A percentile compares a stretch with the other conserved stretches of the same genome.
These are phyloP conservation scores for Ips typographus DNA, from an alignment of 1,140 invertebrate species.

Conservation along the genomic window DNA sequence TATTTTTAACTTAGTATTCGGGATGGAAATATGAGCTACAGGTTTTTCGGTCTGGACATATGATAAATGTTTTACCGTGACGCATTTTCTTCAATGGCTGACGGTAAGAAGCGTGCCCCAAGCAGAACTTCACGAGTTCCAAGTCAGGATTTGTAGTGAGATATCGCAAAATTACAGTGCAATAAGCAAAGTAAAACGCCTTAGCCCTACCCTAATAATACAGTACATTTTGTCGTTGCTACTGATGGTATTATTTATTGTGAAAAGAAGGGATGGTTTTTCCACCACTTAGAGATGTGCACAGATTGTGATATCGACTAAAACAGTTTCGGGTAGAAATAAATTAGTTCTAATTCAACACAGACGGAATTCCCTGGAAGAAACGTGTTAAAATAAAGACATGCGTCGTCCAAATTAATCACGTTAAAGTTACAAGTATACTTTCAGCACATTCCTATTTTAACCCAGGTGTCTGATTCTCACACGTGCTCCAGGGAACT, in stretches of 20 bases:
- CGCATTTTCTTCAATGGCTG: neutral
- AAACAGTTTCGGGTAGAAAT: no score
- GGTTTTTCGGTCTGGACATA: constrained; percentile 32
- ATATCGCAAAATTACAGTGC: constrained; percentile 44
- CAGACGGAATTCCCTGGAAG: no score
- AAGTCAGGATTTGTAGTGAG: constrained; percentile 31
- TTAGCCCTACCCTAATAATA: constrained; percentile 38
- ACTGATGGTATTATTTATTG: constrained; percentile 12
- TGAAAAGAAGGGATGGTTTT: neutral
- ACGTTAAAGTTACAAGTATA: neutral
- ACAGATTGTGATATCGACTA: no score
- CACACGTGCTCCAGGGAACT: constrained; percentile 47
- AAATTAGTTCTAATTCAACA: no score
- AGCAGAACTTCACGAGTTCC: constrained; percentile 38
- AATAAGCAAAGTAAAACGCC: constrained; percentile 6
- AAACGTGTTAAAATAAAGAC: constrained; percentile 1
- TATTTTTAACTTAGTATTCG: constrained; percentile 47
- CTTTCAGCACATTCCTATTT: constrained; percentile 12
- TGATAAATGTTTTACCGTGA: constrained; percentile 23
- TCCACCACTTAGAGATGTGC: constrained; percentile 1
- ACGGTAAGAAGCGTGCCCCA: neutral
- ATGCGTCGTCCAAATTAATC: neutral
- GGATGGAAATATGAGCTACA: constrained; percentile 23
- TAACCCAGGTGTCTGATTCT: constrained; percentile 45
- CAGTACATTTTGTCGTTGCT: constrained; percentile 24